These are phyloP conservation scores for Brotogeris chrysoptera DNA, from an alignment of 2,797 vertebrate species.

Conservation along the genomic window DNA sequence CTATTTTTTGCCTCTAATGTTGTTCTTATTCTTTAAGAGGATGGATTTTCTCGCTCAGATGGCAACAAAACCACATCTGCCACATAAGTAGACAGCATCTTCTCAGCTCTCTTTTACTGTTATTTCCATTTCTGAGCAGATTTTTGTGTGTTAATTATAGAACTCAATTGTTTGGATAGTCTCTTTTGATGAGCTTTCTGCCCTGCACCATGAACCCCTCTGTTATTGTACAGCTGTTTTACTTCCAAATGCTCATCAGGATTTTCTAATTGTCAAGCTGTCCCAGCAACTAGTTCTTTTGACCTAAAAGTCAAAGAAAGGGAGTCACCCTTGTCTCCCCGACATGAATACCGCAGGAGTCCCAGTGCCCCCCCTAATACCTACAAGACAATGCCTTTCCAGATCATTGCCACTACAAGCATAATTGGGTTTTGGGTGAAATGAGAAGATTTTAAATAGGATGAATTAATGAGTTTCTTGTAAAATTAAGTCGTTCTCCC, in stretches of 20 bases:
- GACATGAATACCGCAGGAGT: constrained; percentile 8
- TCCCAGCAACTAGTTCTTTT: constrained; percentile 48
- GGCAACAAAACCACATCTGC: constrained; percentile 61
- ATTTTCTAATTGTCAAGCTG: constrained; percentile 60
- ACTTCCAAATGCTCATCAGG: constrained; percentile 51
- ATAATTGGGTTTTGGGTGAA: constrained; percentile 70
- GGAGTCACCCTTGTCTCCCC: constrained; percentile 28
- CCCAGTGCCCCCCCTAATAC: background rate
- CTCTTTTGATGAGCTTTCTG: constrained; percentile 69
- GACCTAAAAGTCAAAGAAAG: constrained; percentile 52
- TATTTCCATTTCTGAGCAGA: constrained; percentile 66
- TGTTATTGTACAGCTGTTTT: constrained; percentile 57
- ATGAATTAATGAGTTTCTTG: constrained; percentile 74
- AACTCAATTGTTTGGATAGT: constrained; percentile 73
- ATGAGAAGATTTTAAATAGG: constrained; percentile 66
- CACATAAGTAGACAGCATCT: constrained; percentile 43
- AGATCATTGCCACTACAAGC: constrained; percentile 54
- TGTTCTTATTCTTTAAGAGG: constrained; percentile 17
- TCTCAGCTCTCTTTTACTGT: constrained; percentile 55
- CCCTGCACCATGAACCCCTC: constrained; percentile 39
- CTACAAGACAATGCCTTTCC: constrained; percentile 35
- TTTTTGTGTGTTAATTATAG: constrained; percentile 83
- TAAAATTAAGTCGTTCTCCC: constrained; percentile 77
- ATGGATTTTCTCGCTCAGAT: constrained; percentile 17
- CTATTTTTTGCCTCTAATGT: constrained; percentile 9